Conservation (phyloP, 2,888 invertebrate genomes). For the Labia minor region DNA sequence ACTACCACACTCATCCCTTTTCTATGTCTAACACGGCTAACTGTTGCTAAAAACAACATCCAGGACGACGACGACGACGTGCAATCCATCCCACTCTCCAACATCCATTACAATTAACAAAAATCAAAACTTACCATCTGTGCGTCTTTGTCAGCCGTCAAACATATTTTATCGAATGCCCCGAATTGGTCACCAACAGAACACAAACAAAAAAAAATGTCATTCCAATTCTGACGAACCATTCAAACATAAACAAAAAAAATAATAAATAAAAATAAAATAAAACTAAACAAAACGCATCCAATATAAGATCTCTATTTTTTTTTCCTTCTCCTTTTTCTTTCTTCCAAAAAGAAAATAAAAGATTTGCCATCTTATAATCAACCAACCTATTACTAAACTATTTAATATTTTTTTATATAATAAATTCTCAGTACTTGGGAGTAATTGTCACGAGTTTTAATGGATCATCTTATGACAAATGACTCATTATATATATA, state of each 20-base stretch:
- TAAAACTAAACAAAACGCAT: too few species aligned
- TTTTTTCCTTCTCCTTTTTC: too few species aligned
- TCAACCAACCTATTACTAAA: not conserved
- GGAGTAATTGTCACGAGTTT: slow-evolving; percentile 13
- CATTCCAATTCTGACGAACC: not conserved
- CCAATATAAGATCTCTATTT: not conserved
- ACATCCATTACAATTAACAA: slow-evolving; percentile 13
- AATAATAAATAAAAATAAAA: too few species aligned
- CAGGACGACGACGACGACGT: not conserved
- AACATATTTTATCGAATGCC: not conserved
- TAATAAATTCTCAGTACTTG: slow-evolving; percentile 7
- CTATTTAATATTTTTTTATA: not conserved
- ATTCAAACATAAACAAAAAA: not conserved
- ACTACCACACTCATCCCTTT: too few species aligned
- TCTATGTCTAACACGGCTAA: slow-evolving; percentile 1
- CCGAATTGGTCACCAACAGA: not conserved
- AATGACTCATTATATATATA: not conserved
- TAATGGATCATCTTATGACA: slow-evolving; percentile 13
- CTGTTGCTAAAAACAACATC: slow-evolving; percentile 4
- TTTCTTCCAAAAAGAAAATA: not conserved
- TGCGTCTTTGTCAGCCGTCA: slow-evolving; percentile 4
- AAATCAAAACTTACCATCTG: slow-evolving; percentile 1
- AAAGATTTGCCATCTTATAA: not conserved
- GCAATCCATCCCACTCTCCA: too few species aligned
- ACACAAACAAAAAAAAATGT: too few species aligned